Evolutionary conservation across 2,888 invertebrate genomes (phyloP), one percentile per base, ranked within the genome.

Genomic region (Xanthostigma xanthostigma): DNA sequence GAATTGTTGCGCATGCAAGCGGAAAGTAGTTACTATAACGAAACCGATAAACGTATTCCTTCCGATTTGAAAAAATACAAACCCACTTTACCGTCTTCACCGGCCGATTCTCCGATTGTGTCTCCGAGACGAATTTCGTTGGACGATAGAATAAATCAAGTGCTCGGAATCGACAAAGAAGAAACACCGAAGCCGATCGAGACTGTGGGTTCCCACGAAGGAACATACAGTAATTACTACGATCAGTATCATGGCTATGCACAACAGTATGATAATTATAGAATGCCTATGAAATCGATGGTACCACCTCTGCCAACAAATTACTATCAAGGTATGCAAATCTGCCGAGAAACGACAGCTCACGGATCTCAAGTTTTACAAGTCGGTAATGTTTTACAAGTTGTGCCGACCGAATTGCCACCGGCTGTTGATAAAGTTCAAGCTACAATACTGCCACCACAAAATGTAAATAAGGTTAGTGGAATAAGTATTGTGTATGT

Each of bases 321-420:
- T 27, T 27, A 27, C 27, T 27, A 27, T 27, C 27, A 27, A 27
- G 27, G 27, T 27, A 27, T 27, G 27, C 27, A 27, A 27, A 27
- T 27, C 1, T 27, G 27, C 27, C 27, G 27, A 27, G 13, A n/a
- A 10, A 36, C 33, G 14, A 45, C 40, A 10, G 34, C 36, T 42
- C 35, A 27, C 8, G 46, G 46, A 8, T 44, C 53, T 48, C 58
- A 60, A 53, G 59, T 66, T 34, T 53, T 69, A 11, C 65, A 76
- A 69, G 72, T 77, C 39, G 78, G 77, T 14, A 77, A 77, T 55
- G 71, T 76, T 52, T 62, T 77, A 37, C 74, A 77, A 63, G 75
- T 77, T 8, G 72, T 76, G 3, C 77, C 76, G 2, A 69, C 66
- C 27, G 75, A 75, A 46, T 59, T 66, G 12, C 55, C 53, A 33